Evolutionary conservation across 2,113 vertebrate species (phyloP).

Genomic region (Psittacula cyanocephala): DNA sequence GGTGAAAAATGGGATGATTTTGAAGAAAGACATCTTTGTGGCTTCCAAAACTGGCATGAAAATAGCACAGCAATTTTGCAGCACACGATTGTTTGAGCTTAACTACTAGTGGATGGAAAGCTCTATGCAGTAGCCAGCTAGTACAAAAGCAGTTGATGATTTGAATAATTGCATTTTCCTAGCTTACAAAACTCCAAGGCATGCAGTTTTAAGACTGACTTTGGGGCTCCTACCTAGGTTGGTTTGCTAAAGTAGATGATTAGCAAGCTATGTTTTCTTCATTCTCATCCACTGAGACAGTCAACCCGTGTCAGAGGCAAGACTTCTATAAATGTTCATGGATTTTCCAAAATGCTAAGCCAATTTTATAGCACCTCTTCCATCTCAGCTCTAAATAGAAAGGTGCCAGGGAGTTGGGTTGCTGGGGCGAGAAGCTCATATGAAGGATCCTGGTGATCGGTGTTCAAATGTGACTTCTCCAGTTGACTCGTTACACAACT

Average conservation of each 20-base stretch:
- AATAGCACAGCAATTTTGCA: constrained; percentile 6
- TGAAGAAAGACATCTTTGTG: constrained; percentile 5
- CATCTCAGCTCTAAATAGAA: not conserved
- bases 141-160: not conserved
- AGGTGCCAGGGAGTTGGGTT: not conserved
- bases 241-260: not conserved
- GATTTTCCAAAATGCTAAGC: not conserved
- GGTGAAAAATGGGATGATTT: not conserved
- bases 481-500: not conserved
- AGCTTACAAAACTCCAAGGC: not conserved
- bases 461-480: not conserved
- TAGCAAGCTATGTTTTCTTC: not conserved
- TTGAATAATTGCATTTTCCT: not conserved
- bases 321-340: not conserved
- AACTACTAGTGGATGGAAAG: not conserved
- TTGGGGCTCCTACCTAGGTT: not conserved
- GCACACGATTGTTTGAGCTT: not conserved
- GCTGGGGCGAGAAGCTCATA: not conserved
- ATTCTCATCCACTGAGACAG: not conserved
- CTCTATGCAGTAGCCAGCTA: not conserved
- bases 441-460: not conserved
- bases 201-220: not conserved
- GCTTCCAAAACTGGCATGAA: not conserved
- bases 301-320: not conserved
- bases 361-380: not conserved